These are phyloP conservation scores for Anthoscopus minutus DNA, from an alignment of 2,113 vertebrate genomes.

Conservation along the genomic window DNA sequence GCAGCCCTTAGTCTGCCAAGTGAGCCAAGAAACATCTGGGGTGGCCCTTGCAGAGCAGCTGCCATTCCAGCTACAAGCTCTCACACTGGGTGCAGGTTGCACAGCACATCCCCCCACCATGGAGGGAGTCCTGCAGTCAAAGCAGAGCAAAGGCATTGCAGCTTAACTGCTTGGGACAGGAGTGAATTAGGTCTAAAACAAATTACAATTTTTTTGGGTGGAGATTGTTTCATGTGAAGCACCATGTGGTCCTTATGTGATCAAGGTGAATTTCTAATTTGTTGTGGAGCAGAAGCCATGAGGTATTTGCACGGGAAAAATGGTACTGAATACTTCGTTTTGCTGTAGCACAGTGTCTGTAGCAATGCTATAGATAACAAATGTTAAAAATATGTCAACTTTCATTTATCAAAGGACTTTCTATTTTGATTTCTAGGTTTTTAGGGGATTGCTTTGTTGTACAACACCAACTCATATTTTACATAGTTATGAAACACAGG, in stretches of 20 bases:
- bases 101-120: accelerated
- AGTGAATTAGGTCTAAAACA: background rate
- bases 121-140: background rate
- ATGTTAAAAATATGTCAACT: background rate
- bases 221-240: background rate
- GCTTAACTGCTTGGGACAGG: background rate
- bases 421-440: conserved; percentile 7
- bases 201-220: background rate
- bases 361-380: background rate
- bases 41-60: too few species aligned
- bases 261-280: background rate
- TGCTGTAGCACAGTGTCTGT: background rate
- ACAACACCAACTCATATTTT: background rate
- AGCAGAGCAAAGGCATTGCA: background rate
- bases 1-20: background rate
- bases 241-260: background rate
- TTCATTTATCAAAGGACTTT: conserved; percentile 1
- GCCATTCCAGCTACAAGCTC: background rate
- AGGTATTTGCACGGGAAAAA: background rate
- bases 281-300: background rate
- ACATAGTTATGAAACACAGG: background rate
- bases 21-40: background rate
- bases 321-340: background rate
- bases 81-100: accelerated
- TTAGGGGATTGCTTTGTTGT: background rate